These are phyloP conservation scores for Cathartes aura DNA, from an alignment of 2,113 vertebrate species.

Conservation along the genomic window DNA sequence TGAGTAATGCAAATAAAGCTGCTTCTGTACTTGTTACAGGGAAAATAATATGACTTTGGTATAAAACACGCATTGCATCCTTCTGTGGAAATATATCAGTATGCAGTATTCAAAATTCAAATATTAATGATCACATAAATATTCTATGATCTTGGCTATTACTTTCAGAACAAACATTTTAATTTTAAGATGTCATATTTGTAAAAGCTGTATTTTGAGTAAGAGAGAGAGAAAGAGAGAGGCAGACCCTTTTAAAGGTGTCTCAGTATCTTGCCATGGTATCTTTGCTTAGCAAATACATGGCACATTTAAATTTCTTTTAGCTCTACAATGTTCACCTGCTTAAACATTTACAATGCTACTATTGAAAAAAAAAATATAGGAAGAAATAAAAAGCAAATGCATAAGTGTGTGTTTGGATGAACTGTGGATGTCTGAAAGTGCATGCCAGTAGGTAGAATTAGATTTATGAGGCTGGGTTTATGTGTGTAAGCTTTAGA, in stretches of 20 bases:
- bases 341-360: conserved; percentile 33
- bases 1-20: conserved; percentile 14
- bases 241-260: conserved; percentile 1
- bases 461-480: neutral
- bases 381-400: conserved; percentile 32
- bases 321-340: neutral
- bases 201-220: conserved; percentile 45
- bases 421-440: conserved; percentile 13
- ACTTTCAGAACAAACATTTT: conserved; percentile 62
- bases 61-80: neutral
- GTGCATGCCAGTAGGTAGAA: neutral
- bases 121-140: conserved; percentile 51
- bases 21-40: neutral
- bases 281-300: conserved; percentile 10
- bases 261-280: conserved; percentile 10
- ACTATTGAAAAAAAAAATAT: neutral
- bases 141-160: conserved; percentile 29
- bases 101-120: conserved; percentile 50
- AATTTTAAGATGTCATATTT: conserved; percentile 63
- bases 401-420: neutral
- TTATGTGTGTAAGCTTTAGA: neutral
- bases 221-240: neutral
- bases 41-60: neutral
- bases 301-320: neutral
- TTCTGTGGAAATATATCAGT: conserved; percentile 3